Evolutionary conservation across 2,888 invertebrate genomes (phyloP), one percentile per base, ranked within the genome.

Genomic region (Urechis unicinctus): DNA sequence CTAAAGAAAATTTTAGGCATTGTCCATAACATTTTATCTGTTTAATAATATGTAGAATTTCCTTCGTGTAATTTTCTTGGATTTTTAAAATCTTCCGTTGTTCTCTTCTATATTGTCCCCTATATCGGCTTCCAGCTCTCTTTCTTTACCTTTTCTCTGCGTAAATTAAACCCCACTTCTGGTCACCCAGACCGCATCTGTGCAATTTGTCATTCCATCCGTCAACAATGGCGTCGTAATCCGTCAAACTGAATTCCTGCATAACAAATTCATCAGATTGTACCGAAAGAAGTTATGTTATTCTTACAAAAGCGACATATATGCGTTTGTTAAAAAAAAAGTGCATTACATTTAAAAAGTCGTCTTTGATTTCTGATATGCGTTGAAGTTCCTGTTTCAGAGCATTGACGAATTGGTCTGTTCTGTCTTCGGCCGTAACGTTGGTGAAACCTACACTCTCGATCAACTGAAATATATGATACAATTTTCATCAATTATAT

Each of bases 371-470:
- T 25, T 68, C 64, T 43, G 75, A 69, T 30, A 80, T 77, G 51
- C 69, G 71, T 5, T 67, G 66, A 21, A 82, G 65, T 68, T 83
- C 83, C 43, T 70, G 73, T 17, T 75, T 65, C 21, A 83, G 70
- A 49, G 80, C 77, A 41, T 78, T 74, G 42, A 79, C 71, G 70
- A 83, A 83, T 55, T 78, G 70, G 22, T 73, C 69, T 1, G 83
- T 81, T 60, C 77, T 73, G 66, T 83, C 82, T 56, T 78, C 75
- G 2, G 80, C 80, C 42, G 71, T 61, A 1, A 83, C 81, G 31
- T 78, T 71, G 22, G 65, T 67, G 67, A 82, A 83, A 25, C 83
- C 83, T 31, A 77, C 79, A 49, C 72, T 68, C 59, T 78, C 71
- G 47, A 83, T 68, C 3, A 80, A 68, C 74, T 81, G 55, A 6